Evolutionary conservation across 2,888 invertebrate genomes (phyloP).

Genomic region (Gisinianus flammeolus): DNA sequence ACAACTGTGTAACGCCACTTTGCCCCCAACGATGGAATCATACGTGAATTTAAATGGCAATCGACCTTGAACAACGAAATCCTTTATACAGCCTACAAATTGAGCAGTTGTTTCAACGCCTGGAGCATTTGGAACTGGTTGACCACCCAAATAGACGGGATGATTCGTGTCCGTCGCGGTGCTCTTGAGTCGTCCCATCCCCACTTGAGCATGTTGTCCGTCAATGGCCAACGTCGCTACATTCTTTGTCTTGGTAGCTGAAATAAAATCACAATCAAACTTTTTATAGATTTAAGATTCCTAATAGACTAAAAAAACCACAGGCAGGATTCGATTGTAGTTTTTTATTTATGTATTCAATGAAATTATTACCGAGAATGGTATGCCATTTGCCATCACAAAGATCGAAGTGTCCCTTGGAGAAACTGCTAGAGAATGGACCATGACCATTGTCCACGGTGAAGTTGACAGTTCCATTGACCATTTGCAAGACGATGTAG

Average conservation of each 20-base stretch:
- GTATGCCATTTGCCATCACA: slow-evolving; percentile 97
- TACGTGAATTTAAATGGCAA: slow-evolving; percentile 48
- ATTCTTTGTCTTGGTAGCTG: slow-evolving; percentile 79
- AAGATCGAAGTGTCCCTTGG: slow-evolving; percentile 69
- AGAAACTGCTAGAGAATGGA: slow-evolving; percentile 75
- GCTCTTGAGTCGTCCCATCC: slow-evolving; percentile 31
- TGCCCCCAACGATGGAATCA: slow-evolving; percentile 48
- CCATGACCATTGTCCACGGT: slow-evolving; percentile 85
- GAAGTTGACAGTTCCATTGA: slow-evolving; percentile 79
- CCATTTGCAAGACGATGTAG: slow-evolving; percentile 84
- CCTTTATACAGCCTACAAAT: slow-evolving; percentile 80
- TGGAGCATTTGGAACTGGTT: slow-evolving; percentile 67
- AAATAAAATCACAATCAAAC: too few species aligned
- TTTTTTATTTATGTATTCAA: too few species aligned
- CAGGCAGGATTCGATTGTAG: too few species aligned
- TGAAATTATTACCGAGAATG: slow-evolving; percentile 65
- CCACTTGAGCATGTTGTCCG: slow-evolving; percentile 73
- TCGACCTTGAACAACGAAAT: slow-evolving; percentile 58
- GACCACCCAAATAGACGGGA: slow-evolving; percentile 90
- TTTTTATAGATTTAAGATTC: not conserved
- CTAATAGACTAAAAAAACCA: not conserved
- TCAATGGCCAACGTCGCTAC: slow-evolving; percentile 87
- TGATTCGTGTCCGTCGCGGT: slow-evolving; percentile 67
- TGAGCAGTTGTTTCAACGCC: slow-evolving; percentile 73
- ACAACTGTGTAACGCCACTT: slow-evolving; percentile 53